Evolutionary conservation across 2,797 vertebrate genomes (phyloP).

Genomic region (Denticeps clupeoides): DNA sequence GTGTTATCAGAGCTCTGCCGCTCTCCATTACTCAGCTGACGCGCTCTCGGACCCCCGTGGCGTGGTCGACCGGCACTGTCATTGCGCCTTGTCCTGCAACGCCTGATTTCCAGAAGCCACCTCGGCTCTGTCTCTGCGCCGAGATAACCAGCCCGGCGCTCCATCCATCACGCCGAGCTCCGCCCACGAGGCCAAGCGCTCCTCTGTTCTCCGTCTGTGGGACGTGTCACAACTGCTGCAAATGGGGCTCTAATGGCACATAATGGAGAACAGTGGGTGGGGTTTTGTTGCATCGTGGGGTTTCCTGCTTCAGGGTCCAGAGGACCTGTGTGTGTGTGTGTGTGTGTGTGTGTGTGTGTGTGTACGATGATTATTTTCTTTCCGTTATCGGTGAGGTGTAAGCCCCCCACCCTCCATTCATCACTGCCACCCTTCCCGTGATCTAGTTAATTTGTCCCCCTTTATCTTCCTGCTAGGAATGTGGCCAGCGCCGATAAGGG

Average conservation of each 20-base stretch:
- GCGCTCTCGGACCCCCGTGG: too few species aligned
- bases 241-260: not conserved
- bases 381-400: conserved; percentile 53
- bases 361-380: conserved; percentile 43
- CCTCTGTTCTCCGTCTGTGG: too few species aligned
- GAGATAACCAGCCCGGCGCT: too few species aligned
- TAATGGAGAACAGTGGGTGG: not conserved
- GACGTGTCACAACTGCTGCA: not conserved
- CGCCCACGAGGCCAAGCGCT: too few species aligned
- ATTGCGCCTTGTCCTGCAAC: too few species aligned
- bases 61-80: too few species aligned
- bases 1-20: not conserved
- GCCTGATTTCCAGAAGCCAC: too few species aligned
- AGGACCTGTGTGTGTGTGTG: too few species aligned
- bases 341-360: not conserved
- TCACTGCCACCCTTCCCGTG: conserved; percentile 47
- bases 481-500: conserved; percentile 53
- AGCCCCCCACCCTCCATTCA: conserved; percentile 53
- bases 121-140: too few species aligned
- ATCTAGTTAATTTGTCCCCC: conserved; percentile 51
- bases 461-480: conserved; percentile 57
- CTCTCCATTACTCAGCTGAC: not conserved
- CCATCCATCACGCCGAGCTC: not conserved
- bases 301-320: too few species aligned
- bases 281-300: not conserved